Evolutionary conservation across 2,888 invertebrate genomes (phyloP).

Genomic region (Papilio gigon): DNA sequence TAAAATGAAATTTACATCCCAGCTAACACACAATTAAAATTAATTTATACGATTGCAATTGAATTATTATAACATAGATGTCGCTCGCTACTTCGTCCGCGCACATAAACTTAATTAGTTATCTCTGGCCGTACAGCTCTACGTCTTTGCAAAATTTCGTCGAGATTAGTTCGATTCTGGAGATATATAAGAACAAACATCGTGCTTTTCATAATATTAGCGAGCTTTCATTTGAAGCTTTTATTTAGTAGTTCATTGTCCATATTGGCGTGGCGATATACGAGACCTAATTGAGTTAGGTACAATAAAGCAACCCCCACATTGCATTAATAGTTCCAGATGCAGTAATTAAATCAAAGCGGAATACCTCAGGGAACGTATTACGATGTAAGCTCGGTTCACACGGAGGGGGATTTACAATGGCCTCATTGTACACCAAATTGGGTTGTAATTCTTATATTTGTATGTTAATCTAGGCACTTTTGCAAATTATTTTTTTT

Average conservation of each 20-base stretch:
- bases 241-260: conserved; percentile 26
- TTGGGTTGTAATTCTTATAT: neutral
- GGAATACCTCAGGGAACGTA: conserved; percentile 33
- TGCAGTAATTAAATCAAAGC: conserved; percentile 41
- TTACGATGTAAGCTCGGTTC: conserved; percentile 25
- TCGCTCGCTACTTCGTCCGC: too few relatives aligned
- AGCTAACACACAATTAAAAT: conserved; percentile 14
- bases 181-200: too few relatives aligned
- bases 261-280: conserved; percentile 30
- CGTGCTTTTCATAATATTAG: too few relatives aligned
- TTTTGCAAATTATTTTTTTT: neutral
- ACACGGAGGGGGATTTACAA: conserved; percentile 35
- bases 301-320: conserved; percentile 40
- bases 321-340: conserved; percentile 37
- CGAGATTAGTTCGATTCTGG: too few relatives aligned
- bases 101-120: too few relatives aligned
- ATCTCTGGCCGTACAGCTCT: too few relatives aligned
- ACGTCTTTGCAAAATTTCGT: too few relatives aligned
- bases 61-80: conserved; percentile 6
- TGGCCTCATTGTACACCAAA: conserved; percentile 22
- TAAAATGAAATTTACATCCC: conserved; percentile 13
- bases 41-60: conserved; percentile 32
- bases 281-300: conserved; percentile 41
- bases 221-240: conserved; percentile 12
- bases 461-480: neutral